Conservation (phyloP, 2,797 vertebrate genomes). For the Tolypeutes matacus region DNA sequence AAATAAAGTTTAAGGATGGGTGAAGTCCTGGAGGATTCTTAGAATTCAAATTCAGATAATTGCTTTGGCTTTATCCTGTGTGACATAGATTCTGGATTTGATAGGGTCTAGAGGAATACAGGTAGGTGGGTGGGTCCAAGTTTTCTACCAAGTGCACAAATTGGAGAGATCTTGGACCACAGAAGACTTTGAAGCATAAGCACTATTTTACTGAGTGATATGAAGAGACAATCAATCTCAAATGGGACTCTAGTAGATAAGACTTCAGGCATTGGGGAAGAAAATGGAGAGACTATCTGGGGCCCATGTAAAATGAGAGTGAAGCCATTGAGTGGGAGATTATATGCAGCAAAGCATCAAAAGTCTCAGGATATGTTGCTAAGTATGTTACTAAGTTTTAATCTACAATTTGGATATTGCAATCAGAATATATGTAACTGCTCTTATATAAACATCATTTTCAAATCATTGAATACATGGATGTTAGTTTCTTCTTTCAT, state of each 20-base stretch:
- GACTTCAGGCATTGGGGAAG: not conserved
- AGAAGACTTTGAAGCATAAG: not conserved
- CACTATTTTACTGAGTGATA: not conserved
- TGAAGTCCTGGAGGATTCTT: not conserved
- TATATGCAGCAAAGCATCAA: not conserved
- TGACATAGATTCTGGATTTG: not conserved
- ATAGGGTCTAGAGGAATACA: not conserved
- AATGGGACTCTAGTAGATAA: not conserved
- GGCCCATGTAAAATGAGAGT: not conserved
- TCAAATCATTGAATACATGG: not conserved
- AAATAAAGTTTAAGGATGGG: not conserved
- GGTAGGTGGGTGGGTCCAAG: not conserved
- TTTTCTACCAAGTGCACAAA: not conserved
- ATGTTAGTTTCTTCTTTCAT: not conserved
- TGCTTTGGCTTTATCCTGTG: not conserved
- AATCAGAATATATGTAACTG: not conserved
- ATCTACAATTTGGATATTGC: not conserved
- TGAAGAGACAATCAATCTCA: not conserved
- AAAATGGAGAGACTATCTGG: not conserved
- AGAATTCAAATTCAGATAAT: not conserved
- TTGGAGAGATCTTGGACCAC: not conserved
- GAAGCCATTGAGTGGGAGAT: not conserved
- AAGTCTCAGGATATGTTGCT: not conserved
- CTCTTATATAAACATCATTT: not conserved
- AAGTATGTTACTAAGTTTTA: not conserved